phyloP scores from a whole-genome alignment of 2,888 invertebrate species.

The Lasioglossum zephyrum region DNA sequence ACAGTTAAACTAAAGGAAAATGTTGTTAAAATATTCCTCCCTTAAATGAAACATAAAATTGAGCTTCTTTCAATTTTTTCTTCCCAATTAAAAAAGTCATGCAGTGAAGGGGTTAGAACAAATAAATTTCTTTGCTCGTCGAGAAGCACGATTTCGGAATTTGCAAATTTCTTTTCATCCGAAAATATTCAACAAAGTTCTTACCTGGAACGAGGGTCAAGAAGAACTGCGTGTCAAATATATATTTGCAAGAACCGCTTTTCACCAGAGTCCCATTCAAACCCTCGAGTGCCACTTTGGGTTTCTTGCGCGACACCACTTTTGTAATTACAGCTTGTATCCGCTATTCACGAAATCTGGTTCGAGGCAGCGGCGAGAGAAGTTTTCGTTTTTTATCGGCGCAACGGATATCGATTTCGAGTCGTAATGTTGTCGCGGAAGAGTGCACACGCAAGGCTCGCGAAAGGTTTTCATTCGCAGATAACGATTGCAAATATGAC shows the following conservation, averaged over 20 bases:
- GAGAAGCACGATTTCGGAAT: too few relatives aligned
- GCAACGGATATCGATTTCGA: not conserved
- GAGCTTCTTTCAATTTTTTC: too few relatives aligned
- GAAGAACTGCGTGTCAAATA: too few relatives aligned
- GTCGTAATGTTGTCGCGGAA: conserved; percentile 4
- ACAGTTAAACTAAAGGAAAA: too few relatives aligned
- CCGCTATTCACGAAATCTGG: not conserved
- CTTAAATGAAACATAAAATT: too few relatives aligned
- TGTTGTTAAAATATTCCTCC: too few relatives aligned
- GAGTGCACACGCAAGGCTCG: conserved; percentile 7
- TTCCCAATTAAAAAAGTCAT: too few relatives aligned
- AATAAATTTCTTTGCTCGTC: too few relatives aligned
- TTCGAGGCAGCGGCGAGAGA: not conserved
- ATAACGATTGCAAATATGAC: conserved; percentile 34
- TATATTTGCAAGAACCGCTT: not conserved
- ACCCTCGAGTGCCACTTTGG: not conserved
- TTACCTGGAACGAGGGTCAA: too few relatives aligned
- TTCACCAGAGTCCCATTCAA: not conserved
- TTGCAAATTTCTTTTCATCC: too few relatives aligned
- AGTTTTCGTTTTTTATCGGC: not conserved
- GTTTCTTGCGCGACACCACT: not conserved
- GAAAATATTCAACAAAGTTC: too few relatives aligned
- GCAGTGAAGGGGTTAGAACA: too few relatives aligned
- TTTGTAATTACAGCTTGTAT: not conserved
- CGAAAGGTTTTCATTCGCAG: conserved; percentile 29